These are phyloP conservation scores for Scaeva pyrastri DNA, from an alignment of 2,888 invertebrate species.

Conservation along the genomic window DNA sequence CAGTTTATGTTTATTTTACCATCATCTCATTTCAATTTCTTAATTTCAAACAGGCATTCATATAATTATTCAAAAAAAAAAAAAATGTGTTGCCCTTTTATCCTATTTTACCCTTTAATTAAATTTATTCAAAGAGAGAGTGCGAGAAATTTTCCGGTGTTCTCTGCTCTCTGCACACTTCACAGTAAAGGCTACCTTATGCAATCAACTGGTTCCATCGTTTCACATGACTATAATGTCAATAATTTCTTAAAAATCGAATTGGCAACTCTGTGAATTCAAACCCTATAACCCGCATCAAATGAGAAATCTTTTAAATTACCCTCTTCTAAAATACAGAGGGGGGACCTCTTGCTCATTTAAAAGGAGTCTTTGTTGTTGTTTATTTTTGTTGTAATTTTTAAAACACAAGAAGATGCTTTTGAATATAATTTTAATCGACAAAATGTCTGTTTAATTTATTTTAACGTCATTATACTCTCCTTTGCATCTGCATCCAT, in stretches of 20 bases:
- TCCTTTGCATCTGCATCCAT: background rate
- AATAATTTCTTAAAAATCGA: background rate
- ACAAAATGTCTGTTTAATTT: constrained; percentile 60
- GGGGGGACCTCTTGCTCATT: background rate
- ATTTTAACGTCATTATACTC: constrained; percentile 5
- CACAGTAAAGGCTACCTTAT: too few species aligned
- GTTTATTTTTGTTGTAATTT: background rate
- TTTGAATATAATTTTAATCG: constrained; percentile 60
- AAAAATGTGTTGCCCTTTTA: too few species aligned
- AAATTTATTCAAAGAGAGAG: too few species aligned
- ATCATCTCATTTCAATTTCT: too few species aligned
- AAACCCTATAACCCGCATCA: constrained; percentile 23
- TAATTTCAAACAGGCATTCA: too few species aligned
- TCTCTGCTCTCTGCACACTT: too few species aligned
- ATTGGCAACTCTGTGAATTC: constrained; percentile 27
- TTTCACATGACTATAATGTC: too few species aligned
- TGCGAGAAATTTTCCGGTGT: too few species aligned
- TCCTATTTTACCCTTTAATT: too few species aligned
- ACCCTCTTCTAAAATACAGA: constrained; percentile 1
- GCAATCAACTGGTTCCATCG: too few species aligned
- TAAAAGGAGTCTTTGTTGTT: constrained; percentile 15
- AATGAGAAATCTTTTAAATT: constrained; percentile 57
- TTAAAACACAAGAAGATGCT: constrained; percentile 29
- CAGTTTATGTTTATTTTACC: too few species aligned
- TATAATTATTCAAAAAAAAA: too few species aligned